Percentiles rank a stretch among this genome's conserved stretches.
Conservation (phyloP, 2,113 vertebrate genomes). For the Tragelaphus buxtoni region DNA sequence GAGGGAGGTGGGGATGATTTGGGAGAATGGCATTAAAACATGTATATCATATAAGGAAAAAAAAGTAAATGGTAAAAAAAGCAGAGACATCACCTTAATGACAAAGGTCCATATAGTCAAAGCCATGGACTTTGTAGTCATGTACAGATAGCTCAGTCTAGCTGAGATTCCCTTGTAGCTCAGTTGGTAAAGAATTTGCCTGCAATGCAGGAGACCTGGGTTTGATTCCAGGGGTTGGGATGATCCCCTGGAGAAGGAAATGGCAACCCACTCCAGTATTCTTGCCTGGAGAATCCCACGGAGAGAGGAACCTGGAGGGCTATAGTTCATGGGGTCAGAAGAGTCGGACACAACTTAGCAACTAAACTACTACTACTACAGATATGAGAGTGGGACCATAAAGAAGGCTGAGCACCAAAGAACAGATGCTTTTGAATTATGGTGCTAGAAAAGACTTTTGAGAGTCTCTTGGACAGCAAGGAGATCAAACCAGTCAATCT, state of each 20-base stretch:
- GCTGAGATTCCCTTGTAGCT: not conserved
- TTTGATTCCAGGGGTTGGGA: not conserved
- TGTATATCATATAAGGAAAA: too few relatives aligned
- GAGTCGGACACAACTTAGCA: fast-evolving
- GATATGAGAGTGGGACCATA: not conserved
- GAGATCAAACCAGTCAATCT: not conserved
- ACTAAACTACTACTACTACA: not conserved
- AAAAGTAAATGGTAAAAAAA: not conserved
- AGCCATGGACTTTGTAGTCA: not conserved
- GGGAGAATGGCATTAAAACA: too few relatives aligned
- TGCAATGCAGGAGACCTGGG: not conserved
- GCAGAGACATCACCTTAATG: not conserved
- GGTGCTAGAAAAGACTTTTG: not conserved
- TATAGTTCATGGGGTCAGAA: not conserved
- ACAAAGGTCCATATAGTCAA: not conserved
- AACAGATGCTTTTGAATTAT: not conserved
- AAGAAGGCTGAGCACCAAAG: not conserved
- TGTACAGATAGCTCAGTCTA: not conserved
- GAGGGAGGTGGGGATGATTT: too few relatives aligned
- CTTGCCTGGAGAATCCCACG: not conserved
- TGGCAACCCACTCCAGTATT: not conserved
- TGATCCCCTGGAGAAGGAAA: not conserved
- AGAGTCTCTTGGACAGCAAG: not conserved
- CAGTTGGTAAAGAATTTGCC: not conserved
- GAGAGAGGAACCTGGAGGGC: not conserved